A percentile compares a stretch with the other conserved stretches of the same genome.
These are phyloP conservation scores for Virgularia gustaviana DNA, from an alignment of 92 coral and sea anemone genomes.

Conservation along the genomic window DNA sequence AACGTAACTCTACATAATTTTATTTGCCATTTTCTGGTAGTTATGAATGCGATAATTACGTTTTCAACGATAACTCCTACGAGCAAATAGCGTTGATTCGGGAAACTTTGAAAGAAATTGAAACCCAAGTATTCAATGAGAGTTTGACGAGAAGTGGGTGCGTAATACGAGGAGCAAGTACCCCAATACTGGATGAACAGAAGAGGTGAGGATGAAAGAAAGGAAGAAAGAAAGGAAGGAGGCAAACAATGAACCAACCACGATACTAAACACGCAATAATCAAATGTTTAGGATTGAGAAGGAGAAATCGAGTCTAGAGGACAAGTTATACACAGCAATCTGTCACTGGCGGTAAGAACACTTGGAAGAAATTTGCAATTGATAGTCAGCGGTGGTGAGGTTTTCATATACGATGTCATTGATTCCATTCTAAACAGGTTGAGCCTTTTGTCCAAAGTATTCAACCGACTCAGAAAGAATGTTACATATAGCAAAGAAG, in stretches of 20 bases:
- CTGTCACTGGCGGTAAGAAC: constrained; percentile 30
- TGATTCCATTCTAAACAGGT: not conserved
- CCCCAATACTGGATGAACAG: constrained; percentile 6
- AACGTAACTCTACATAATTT: not conserved
- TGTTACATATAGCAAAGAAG: constrained; percentile 20
- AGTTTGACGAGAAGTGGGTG: constrained; percentile 40
- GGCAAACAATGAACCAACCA: too few relatives aligned
- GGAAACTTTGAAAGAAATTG: constrained; percentile 31
- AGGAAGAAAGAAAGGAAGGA: too few relatives aligned
- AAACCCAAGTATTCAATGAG: constrained; percentile 30
- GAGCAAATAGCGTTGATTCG: constrained; percentile 24
- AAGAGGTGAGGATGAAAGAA: constrained; percentile 24
- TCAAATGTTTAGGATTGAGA: constrained; percentile 30
- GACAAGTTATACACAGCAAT: constrained; percentile 33
- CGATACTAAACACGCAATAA: too few relatives aligned
- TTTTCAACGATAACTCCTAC: constrained; percentile 29
- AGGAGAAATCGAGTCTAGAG: constrained; percentile 26
- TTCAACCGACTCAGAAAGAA: constrained; percentile 4
- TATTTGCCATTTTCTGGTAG: not conserved
- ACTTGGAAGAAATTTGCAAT: not conserved
- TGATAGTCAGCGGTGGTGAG: too few relatives aligned
- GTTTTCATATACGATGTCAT: not conserved
- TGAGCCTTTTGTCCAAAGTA: constrained; percentile 18
- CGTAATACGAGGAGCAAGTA: constrained; percentile 18
- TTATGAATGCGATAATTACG: constrained; percentile 32